These are phyloP conservation scores for Lasioglossum baleicum DNA, from an alignment of 1,140 invertebrate species.

Conservation along the genomic window DNA sequence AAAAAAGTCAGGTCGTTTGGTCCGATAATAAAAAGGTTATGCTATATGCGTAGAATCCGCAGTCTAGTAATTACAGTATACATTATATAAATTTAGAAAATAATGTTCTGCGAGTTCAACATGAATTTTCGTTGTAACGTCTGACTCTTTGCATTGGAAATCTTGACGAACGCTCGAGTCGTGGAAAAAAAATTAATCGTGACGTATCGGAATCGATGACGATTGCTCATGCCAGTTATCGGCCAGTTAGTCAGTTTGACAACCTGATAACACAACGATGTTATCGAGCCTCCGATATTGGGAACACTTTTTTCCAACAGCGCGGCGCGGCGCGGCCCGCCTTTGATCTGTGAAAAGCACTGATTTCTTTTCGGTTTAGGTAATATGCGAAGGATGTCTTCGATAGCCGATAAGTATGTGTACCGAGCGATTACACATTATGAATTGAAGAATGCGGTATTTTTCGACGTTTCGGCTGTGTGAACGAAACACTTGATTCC, in stretches of 20 bases:
- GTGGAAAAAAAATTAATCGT: slow-evolving; percentile 20
- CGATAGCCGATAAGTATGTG: slow-evolving; percentile 41
- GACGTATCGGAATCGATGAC: slow-evolving; percentile 14
- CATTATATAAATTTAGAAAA: too few relatives aligned
- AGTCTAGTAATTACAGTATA: too few relatives aligned
- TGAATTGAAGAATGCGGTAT: slow-evolving; percentile 24
- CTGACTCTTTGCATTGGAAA: background rate
- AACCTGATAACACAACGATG: slow-evolving; percentile 33
- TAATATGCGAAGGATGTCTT: slow-evolving; percentile 25
- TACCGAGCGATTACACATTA: slow-evolving; percentile 38
- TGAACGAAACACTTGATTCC: background rate
- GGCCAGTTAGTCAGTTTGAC: slow-evolving; percentile 39
- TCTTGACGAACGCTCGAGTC: background rate
- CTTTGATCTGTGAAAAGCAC: slow-evolving; percentile 49
- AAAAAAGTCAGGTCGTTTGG: too few relatives aligned
- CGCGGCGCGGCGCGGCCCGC: slow-evolving; percentile 32
- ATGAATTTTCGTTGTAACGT: background rate
- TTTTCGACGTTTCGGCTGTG: slow-evolving; percentile 9
- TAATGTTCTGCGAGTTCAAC: too few relatives aligned
- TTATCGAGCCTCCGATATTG: slow-evolving; percentile 40
- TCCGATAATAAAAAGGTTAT: too few relatives aligned
- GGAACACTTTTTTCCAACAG: slow-evolving; percentile 17
- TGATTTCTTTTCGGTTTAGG: slow-evolving; percentile 46
- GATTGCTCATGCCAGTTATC: slow-evolving; percentile 31
- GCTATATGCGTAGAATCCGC: too few relatives aligned